Conservation (phyloP, 2,113 vertebrate species). For the Neolamprologus kungweensis region DNA sequence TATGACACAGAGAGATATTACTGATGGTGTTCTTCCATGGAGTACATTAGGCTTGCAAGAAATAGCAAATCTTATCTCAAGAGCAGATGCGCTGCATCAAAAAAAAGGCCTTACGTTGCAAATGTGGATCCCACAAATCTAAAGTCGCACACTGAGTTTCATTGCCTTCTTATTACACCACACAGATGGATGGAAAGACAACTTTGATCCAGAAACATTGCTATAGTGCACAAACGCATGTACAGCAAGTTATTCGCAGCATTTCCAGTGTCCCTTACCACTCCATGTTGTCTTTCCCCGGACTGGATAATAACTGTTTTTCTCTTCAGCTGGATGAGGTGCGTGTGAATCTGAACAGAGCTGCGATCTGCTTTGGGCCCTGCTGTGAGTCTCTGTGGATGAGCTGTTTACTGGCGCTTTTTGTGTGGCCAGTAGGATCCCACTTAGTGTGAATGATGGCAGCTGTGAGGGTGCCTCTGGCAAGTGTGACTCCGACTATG, state of each 20-base stretch:
- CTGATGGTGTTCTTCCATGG: constrained; percentile 24
- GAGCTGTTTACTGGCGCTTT: constrained; percentile 37
- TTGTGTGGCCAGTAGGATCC: constrained; percentile 50
- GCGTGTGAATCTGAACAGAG: not conserved
- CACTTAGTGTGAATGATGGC: constrained; percentile 57
- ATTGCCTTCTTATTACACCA: constrained; percentile 13
- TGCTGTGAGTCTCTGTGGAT: constrained; percentile 15
- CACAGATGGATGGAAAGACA: not conserved
- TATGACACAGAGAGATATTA: constrained; percentile 11
- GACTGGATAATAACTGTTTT: constrained; percentile 5
- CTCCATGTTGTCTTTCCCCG: not conserved
- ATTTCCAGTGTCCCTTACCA: not conserved
- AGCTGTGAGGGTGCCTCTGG: constrained; percentile 53
- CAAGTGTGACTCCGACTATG: constrained; percentile 42
- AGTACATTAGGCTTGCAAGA: constrained; percentile 23
- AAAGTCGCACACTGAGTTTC: not conserved
- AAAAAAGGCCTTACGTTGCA: constrained; percentile 32
- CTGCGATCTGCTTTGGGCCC: constrained; percentile 14
- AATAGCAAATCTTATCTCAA: constrained; percentile 35
- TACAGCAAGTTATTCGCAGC: constrained; percentile 2
- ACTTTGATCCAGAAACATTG: not conserved
- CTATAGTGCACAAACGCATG: not conserved
- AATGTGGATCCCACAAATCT: constrained; percentile 22
- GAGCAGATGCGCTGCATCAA: constrained; percentile 23
- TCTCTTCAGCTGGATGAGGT: not conserved